Evolutionary conservation across 1,140 invertebrate genomes (phyloP), one percentile per base, ranked within the genome.

Genomic region (Zelostemma sp.): DNA sequence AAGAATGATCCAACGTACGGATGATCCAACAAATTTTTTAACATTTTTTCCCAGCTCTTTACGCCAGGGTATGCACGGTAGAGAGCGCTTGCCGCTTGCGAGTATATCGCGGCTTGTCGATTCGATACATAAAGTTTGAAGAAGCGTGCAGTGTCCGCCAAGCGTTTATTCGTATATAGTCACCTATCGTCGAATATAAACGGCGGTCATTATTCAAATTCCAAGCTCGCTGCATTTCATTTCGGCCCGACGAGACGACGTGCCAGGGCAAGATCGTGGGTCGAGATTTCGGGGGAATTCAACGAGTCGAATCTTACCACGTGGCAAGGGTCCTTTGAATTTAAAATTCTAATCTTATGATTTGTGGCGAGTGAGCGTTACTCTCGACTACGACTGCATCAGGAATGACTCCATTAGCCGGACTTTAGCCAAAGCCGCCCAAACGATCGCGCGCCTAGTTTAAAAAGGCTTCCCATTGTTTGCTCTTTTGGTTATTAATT

Each of bases 291-390:
- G 63, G 61, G 58, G 59, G 80, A 81, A 82, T 80, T 77, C 73
- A 61, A 75, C 66, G n/a, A n/a, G 75, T 62, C 62, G 69, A 72
- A 71, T 77, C 58, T 49, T 51, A 75, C 70, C 74, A 75, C 76
- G 77, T 73, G 72, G 68, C 70, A 50, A 50, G 31, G 33, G 48
- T 51, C 35, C 57, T 41, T 43, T 60, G 64, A 80, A 85, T 85
- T 85, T 85, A 82, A 85, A 84, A 84, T 85, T 84, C 82, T 84
- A 85, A 85, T 84, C 82, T 80, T 85, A 84, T 84, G 83, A 85
- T 84, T 84, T 85, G 80, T 80, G 81, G 68, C 73, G 72, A 72
- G 63, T 60, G 55, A 47, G 60, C 61, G 57, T 62, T 72, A 74
- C 67, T 82, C 78, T 64, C 76, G 71, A 71, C 66, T 55, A 48